phyloP scores from a whole-genome alignment of 2,888 invertebrate species.

The Acanthosoma haemorrhoidale region DNA sequence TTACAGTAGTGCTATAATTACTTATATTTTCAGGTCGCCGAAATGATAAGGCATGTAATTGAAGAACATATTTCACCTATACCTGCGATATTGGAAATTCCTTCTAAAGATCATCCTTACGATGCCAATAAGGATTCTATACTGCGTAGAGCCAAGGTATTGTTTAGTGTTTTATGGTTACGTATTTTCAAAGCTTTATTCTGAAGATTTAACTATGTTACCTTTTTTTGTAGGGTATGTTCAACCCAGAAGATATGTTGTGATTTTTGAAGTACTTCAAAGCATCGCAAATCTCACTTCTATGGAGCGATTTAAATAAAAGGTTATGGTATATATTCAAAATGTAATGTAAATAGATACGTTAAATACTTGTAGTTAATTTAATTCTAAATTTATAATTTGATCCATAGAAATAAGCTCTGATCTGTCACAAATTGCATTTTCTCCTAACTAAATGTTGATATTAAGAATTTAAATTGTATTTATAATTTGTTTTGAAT shows the following conservation, averaged over 20 bases:
- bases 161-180: background rate
- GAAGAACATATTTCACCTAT: constrained; percentile 89
- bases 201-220: constrained; percentile 31
- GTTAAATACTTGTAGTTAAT: no score
- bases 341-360: no score
- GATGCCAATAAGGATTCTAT: constrained; percentile 98
- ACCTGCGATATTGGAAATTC: constrained; percentile 96
- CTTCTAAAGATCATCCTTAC: constrained; percentile 94
- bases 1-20: background rate
- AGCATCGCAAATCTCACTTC: no score
- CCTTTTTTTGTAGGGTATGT: constrained; percentile 69
- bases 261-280: no score
- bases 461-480: no score
- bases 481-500: no score
- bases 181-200: background rate
- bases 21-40: constrained; percentile 64
- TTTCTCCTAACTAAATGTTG: no score
- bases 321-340: no score
- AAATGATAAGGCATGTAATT: constrained; percentile 93
- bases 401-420: no score
- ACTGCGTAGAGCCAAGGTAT: constrained; percentile 87
- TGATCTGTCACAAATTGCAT: no score
- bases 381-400: no score
- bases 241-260: constrained; percentile 75
- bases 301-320: no score